Conservation (phyloP, 2,888 invertebrate genomes). For the Sericinus montela region DNA sequence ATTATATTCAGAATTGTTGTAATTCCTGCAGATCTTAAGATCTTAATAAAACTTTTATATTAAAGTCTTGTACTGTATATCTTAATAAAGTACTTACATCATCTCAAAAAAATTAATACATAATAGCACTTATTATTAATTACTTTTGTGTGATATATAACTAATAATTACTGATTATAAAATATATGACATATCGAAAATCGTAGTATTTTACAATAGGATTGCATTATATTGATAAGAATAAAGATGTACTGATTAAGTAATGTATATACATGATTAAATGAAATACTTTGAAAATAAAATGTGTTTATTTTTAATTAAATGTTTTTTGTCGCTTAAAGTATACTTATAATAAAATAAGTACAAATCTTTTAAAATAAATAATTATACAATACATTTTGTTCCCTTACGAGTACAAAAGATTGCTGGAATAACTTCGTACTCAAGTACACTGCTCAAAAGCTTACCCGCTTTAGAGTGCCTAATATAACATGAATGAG, state of each 20-base stretch:
- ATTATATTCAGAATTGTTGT: constrained; percentile 91
- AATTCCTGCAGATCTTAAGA: constrained; percentile 78
- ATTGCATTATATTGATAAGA: neutral
- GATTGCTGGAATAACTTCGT: neutral
- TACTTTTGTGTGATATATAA: constrained; percentile 61
- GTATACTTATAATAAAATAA: constrained; percentile 25
- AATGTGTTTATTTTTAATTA: constrained; percentile 1
- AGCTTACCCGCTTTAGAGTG: no score
- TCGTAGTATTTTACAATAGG: constrained; percentile 14
- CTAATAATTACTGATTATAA: constrained; percentile 34
- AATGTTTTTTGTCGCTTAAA: constrained; percentile 2
- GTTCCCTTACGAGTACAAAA: constrained; percentile 1
- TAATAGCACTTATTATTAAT: constrained; percentile 7
- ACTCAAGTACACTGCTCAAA: no score
- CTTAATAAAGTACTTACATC: neutral
- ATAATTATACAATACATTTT: constrained; percentile 6
- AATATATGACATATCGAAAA: constrained; percentile 13
- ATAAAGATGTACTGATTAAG: constrained; percentile 11
- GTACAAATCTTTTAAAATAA: constrained; percentile 22
- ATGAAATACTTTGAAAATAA: constrained; percentile 9
- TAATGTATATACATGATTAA: constrained; percentile 21
- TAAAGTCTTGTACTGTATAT: no score
- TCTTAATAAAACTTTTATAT: no score
- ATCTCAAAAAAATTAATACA: neutral
- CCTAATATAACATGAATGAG: no score